Conservation (phyloP, 2,113 vertebrate species). For the Centrocercus urophasianus region DNA sequence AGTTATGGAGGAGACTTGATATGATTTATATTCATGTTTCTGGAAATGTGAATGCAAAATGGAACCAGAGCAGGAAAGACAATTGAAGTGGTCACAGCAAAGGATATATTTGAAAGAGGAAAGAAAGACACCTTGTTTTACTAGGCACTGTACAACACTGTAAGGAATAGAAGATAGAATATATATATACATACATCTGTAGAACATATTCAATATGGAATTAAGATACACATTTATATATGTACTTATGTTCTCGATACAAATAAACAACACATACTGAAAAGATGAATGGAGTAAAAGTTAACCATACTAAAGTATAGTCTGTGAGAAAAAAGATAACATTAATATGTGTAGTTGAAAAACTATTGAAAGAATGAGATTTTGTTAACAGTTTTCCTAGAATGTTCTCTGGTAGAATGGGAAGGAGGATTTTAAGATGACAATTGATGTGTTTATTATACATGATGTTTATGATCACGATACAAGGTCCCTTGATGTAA, state of each 20-base stretch:
- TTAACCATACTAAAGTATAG: neutral
- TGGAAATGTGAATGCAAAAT: neutral
- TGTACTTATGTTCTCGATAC: fast-evolving
- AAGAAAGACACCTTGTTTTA: neutral
- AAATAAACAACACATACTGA: neutral
- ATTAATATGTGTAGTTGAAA: neutral
- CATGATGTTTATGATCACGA: no score
- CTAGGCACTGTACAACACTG: neutral
- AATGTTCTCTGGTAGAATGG: neutral
- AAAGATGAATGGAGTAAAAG: neutral
- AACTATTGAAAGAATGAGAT: neutral
- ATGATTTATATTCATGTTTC: neutral
- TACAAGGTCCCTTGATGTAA: neutral
- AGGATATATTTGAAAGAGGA: neutral
- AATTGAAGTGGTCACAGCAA: neutral
- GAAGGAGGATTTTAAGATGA: neutral
- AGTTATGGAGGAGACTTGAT: neutral
- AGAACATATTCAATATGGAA: neutral
- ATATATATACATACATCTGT: no score
- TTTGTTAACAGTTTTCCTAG: neutral
- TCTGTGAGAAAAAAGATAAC: neutral
- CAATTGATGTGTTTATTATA: neutral
- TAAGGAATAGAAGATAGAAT: neutral
- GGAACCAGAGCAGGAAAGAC: neutral
- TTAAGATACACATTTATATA: neutral